Conservation (phyloP, 2,888 invertebrate genomes). For the Lysandra coridon region DNA sequence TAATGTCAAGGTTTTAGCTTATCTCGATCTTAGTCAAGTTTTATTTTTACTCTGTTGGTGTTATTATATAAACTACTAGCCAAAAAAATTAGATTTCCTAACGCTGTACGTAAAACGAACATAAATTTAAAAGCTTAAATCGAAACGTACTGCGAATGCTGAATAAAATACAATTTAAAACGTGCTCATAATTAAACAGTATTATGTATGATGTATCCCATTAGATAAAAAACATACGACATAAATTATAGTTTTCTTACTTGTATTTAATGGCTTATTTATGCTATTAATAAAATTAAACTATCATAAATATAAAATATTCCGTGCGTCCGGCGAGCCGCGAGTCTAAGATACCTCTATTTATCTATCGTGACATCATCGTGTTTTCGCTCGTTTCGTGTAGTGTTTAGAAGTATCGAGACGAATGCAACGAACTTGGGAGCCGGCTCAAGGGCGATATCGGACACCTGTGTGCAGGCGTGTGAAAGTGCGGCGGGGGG, state of each 20-base stretch:
- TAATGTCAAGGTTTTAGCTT: constrained; percentile 79
- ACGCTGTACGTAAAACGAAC: constrained; percentile 32
- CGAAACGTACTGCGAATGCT: neutral
- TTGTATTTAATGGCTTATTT: constrained; percentile 14
- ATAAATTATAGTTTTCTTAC: constrained; percentile 26
- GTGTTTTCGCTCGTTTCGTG: constrained; percentile 4
- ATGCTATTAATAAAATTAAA: constrained; percentile 15
- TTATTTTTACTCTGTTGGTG: constrained; percentile 67
- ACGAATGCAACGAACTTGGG: constrained; percentile 61
- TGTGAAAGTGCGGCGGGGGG: constrained; percentile 65
- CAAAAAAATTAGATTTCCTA: constrained; percentile 53
- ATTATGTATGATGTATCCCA: neutral
- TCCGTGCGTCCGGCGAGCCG: neutral
- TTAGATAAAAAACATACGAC: neutral
- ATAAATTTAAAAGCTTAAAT: neutral
- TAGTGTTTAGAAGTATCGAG: constrained; percentile 37
- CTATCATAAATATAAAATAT: constrained; percentile 18
- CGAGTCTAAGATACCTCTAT: neutral
- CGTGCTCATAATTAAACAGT: constrained; percentile 6
- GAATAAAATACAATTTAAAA: neutral
- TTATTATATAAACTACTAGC: constrained; percentile 66
- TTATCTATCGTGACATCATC: constrained; percentile 25
- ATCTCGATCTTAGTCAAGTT: constrained; percentile 76
- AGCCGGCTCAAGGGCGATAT: constrained; percentile 74
- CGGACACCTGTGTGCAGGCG: constrained; percentile 77